Percentiles rank a stretch among this genome's conserved stretches.
These are phyloP conservation scores for Andrena hattorfiana DNA, from an alignment of 2,888 invertebrate genomes.

Conservation along the genomic window DNA sequence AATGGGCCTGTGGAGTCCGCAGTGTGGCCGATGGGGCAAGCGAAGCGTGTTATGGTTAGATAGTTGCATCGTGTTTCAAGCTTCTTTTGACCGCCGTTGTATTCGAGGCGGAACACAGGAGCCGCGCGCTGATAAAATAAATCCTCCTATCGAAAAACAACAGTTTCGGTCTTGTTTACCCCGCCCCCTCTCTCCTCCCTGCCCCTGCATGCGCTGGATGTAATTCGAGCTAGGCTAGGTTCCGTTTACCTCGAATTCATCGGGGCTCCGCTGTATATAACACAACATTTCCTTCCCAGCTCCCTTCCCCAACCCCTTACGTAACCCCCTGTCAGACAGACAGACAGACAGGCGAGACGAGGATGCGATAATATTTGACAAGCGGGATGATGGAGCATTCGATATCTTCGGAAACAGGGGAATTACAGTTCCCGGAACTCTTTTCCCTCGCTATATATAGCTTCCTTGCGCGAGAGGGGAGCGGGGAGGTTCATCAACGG, in stretches of 20 bases:
- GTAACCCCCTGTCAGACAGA: slow-evolving; percentile 7
- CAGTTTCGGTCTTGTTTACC: slow-evolving; percentile 13
- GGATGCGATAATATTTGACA: not conserved
- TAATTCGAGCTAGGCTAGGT: slow-evolving; percentile 28
- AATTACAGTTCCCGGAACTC: no score
- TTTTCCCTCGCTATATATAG: no score
- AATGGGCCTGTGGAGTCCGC: no score
- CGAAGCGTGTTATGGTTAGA: no score
- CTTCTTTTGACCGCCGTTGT: no score
- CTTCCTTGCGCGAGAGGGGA: not conserved
- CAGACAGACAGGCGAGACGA: not conserved
- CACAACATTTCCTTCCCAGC: slow-evolving; percentile 15
- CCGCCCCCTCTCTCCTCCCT: not conserved
- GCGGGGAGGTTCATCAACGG: not conserved
- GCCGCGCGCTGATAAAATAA: slow-evolving; percentile 6
- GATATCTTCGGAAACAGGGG: not conserved
- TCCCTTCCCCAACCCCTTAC: not conserved
- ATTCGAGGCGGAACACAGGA: not conserved
- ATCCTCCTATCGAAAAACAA: slow-evolving; percentile 4
- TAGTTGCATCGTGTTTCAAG: no score
- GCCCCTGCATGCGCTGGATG: not conserved
- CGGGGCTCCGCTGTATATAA: slow-evolving; percentile 10
- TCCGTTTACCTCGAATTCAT: slow-evolving; percentile 25
- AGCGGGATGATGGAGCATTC: not conserved
- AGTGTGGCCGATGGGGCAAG: no score